Evolutionary conservation across 2,797 vertebrate species (phyloP).

Genomic region (Onychomys arenicola): DNA sequence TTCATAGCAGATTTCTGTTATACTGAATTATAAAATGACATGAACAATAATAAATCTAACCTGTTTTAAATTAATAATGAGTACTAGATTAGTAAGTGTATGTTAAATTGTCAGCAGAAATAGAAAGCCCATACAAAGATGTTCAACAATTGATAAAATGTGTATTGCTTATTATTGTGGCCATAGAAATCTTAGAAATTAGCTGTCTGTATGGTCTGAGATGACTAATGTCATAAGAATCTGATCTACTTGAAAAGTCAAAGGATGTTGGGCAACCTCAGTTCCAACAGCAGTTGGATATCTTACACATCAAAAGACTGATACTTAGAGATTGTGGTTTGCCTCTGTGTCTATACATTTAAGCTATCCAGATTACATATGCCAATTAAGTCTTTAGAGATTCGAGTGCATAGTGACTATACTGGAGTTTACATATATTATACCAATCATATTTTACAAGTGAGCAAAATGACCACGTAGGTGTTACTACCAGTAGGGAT

Average conservation of each 20-base stretch:
- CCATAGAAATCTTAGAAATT: slow-evolving; percentile 57
- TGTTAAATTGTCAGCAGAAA: not conserved
- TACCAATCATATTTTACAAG: not conserved
- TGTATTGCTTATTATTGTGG: slow-evolving; percentile 10
- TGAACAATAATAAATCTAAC: not conserved
- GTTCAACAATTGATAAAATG: slow-evolving; percentile 28
- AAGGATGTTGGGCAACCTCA: not conserved
- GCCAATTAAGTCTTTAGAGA: not conserved
- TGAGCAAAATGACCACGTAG: slow-evolving; percentile 1
- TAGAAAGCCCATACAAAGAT: slow-evolving; percentile 40
- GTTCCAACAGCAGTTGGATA: not conserved
- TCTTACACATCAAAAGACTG: not conserved
- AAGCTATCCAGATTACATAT: not conserved
- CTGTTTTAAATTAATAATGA: slow-evolving; percentile 25
- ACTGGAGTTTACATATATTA: not conserved
- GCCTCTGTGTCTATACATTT: not conserved
- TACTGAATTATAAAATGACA: not conserved
- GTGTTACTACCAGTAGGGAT: not conserved
- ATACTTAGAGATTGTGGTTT: not conserved
- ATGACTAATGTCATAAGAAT: not conserved
- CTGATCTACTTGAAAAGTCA: slow-evolving; percentile 56
- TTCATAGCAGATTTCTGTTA: not conserved
- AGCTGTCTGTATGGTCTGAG: not conserved
- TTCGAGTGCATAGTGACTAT: slow-evolving; percentile 39
- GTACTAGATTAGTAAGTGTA: not conserved